These are phyloP conservation scores for Epinephelus coioides DNA, from an alignment of 2,797 vertebrate genomes.

Conservation along the genomic window DNA sequence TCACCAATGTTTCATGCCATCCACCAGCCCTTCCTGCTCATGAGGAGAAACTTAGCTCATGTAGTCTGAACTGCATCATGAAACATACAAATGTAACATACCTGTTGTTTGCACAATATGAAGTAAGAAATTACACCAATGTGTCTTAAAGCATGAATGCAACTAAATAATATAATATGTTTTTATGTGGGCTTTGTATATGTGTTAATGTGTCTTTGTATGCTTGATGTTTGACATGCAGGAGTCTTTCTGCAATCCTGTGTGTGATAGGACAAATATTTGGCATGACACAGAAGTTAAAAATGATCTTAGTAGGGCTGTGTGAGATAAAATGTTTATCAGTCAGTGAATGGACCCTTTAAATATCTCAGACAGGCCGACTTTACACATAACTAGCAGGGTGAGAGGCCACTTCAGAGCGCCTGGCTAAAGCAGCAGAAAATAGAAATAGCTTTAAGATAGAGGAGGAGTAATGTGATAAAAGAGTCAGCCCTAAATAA, in stretches of 20 bases:
- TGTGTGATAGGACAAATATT: background rate
- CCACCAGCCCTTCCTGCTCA: too few relatives aligned
- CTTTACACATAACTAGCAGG: background rate
- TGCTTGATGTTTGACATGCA: background rate
- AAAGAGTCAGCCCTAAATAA: slow-evolving; percentile 46
- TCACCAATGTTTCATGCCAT: too few relatives aligned
- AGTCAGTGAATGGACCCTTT: background rate
- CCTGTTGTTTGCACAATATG: too few relatives aligned
- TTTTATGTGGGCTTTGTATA: too few relatives aligned
- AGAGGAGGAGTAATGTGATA: slow-evolving; percentile 29
- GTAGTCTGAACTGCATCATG: too few relatives aligned
- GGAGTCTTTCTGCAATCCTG: background rate
- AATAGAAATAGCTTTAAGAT: slow-evolving; percentile 50
- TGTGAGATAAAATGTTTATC: background rate
- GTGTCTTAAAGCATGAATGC: too few relatives aligned
- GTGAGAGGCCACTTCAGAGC: slow-evolving; percentile 5
- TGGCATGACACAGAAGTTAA: background rate
- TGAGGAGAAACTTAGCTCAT: too few relatives aligned
- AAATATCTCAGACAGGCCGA: slow-evolving; percentile 2
- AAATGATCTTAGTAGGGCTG: background rate
- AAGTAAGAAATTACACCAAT: too few relatives aligned
- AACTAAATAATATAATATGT: too few relatives aligned
- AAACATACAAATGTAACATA: too few relatives aligned
- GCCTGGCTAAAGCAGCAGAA: slow-evolving; percentile 30
- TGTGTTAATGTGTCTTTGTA: background rate